Evolutionary conservation across 2,888 invertebrate species (phyloP), one percentile per base, ranked within the genome.

Genomic region (Nomada ruficornis): DNA sequence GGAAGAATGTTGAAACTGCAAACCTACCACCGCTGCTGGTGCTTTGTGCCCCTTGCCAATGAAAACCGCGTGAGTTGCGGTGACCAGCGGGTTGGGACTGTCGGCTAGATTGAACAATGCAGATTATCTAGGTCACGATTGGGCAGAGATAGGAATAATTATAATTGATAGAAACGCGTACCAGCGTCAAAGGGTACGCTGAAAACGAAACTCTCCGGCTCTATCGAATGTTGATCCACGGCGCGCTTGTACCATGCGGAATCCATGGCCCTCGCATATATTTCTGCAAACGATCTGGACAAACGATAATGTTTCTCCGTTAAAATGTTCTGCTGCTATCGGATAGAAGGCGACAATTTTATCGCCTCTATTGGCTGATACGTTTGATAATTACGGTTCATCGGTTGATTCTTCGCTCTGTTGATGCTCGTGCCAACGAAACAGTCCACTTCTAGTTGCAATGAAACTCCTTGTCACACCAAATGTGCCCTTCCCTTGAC

Each of bases 61-160:
- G 92, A 98, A 98, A 65, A 98, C 96, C 0, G 98, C 98, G 93
- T 98, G 98, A 0, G 98, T 98, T n/a, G 98, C 98, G 52, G 98
- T 97, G 2, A 98, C 97, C 72, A 97, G 92, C 2, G 97, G 96
- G 82, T 94, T 94, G 77, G 95, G 94, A 75, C 93, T 94, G 71
- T 95, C 95, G 42, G 94, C 94, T 83, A 94, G 13, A 15, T 60
- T 18, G 13, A 10, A 57, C 15, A 60, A n/a, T 55, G 44, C 29
- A 18, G 26, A 0, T 52, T 23, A 7, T 18, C 47, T 47, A 11
- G 47, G 3, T 47, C 47, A 13, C 15, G 47, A 15, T 15, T 47
- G 11, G 15, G 23, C 13, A 13, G 26, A 20, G 3, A 23, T 26
- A 57, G 20, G 55, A 55, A 55, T 20, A 10, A 20, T 55, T n/a